phyloP scores from a whole-genome alignment of 2,797 vertebrate genomes.

The Galago senegalensis region DNA sequence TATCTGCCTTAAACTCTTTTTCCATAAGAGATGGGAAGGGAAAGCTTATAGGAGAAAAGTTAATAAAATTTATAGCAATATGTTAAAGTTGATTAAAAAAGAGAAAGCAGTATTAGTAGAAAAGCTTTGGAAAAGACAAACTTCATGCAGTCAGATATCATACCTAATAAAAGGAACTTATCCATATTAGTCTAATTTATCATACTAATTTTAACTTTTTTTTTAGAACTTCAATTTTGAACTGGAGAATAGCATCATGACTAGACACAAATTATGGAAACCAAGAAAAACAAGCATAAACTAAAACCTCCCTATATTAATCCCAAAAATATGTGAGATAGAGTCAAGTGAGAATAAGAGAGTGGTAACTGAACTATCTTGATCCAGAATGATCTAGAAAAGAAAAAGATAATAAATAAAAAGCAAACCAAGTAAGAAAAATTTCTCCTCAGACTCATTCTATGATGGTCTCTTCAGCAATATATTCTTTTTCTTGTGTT shows the following conservation, averaged over 20 bases:
- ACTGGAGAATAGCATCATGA: not conserved
- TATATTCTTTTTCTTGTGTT: constrained; percentile 29
- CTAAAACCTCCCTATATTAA: constrained; percentile 43
- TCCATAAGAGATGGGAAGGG: not conserved
- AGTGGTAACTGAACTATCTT: constrained; percentile 51
- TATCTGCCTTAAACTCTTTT: constrained; percentile 39
- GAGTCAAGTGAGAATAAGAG: constrained; percentile 36
- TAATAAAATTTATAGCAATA: not conserved
- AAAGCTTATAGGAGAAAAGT: not conserved
- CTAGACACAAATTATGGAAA: not conserved
- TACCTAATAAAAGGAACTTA: constrained; percentile 5
- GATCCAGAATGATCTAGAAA: constrained; percentile 44
- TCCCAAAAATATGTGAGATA: constrained; percentile 45
- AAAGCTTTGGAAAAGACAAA: constrained; percentile 48
- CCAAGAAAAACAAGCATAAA: constrained; percentile 21
- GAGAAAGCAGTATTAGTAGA: not conserved
- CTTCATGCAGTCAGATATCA: not conserved
- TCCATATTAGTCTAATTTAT: constrained; percentile 28
- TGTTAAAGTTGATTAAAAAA: constrained; percentile 54
- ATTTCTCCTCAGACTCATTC: not conserved
- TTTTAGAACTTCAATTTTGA: constrained; percentile 41
- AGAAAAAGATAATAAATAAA: constrained; percentile 56
- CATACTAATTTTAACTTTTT: constrained; percentile 56
- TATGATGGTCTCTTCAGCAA: not conserved
- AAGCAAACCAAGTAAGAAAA: constrained; percentile 34